Base-by-base conservation (phyloP, 2,888 invertebrate species). In the Micropterix aruncella region DNA sequence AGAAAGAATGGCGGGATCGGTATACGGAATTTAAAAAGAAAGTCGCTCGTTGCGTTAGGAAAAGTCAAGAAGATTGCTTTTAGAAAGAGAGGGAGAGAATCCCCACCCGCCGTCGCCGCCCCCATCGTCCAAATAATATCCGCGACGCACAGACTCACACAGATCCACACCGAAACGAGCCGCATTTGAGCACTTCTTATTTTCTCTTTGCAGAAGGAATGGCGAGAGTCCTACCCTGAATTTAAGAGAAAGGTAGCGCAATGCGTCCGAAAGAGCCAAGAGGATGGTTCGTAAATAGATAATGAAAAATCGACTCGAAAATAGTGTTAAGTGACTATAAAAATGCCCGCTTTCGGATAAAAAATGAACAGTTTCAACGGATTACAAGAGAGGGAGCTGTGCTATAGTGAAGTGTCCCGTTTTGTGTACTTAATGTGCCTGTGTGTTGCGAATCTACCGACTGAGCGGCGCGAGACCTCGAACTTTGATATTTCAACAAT, bases 1-100 rank as follows among this genome's bases (percentile, higher is more conserved):
- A 92, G 91, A 97, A 97, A 84, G 94, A 95, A 79, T 95, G 95
- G 92, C 81, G 96, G 72, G 95, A 96, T 74, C 83, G 90, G 69
- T 92, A 91, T 74, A 76, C 85, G 67, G 94, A 93, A 73, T 97
- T 96, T 76, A 96, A 94, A 78, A 82, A 90, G 74, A 92, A 91
- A 80, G 96, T 97, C 59, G 92, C 94, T 59, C 81, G 87, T 72
- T 95, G 94, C 78, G 96, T 97, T 66, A 82, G 96, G 74, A 92
- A 90, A 79, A 96, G 95, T 80, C 95, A 96, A 80, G 96, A 97
- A 72, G 91, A 92, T 75, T 89, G 89, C 80, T 85, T 86, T 83
- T 89, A 87, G 82, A 68, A 55, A 58, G 58, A 53, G 56, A 60
- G 60, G 53, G 66, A 69, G 65, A 38, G 4, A 5, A 44, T 63